These are phyloP conservation scores for Idaea straminata DNA, from an alignment of 2,888 invertebrate genomes.

Conservation along the genomic window DNA sequence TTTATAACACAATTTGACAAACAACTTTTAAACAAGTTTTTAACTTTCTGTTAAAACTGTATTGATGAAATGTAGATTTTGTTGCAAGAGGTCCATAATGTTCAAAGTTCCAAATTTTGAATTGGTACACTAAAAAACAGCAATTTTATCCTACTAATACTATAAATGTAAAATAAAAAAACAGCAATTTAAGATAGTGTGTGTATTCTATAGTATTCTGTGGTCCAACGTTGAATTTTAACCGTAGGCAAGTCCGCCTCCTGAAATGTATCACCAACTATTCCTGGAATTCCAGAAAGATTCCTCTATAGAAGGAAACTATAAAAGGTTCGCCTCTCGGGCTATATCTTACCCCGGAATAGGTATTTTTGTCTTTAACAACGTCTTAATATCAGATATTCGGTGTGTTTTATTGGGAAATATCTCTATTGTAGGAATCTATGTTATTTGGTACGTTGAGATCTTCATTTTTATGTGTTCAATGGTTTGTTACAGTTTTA, in stretches of 20 bases:
- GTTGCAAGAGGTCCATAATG: too few species aligned
- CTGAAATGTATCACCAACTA: constrained; percentile 16
- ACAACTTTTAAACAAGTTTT: too few species aligned
- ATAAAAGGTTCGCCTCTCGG: constrained; percentile 28
- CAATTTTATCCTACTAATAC: too few species aligned
- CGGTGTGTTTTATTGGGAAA: constrained; percentile 27
- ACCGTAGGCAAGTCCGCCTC: neutral
- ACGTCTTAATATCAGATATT: constrained; percentile 35
- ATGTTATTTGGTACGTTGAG: constrained; percentile 18
- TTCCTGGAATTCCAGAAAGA: constrained; percentile 29
- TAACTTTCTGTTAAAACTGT: too few species aligned
- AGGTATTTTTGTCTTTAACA: constrained; percentile 34
- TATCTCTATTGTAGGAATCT: constrained; percentile 25
- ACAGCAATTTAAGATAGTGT: too few species aligned
- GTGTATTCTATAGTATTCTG: neutral
- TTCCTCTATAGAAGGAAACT: constrained; percentile 18
- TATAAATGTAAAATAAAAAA: too few species aligned
- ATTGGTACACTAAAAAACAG: too few species aligned
- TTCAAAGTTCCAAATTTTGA: too few species aligned
- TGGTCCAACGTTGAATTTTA: neutral
- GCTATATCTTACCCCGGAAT: constrained; percentile 23
- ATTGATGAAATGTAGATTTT: too few species aligned
- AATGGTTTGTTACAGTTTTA: neutral
- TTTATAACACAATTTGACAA: too few species aligned
- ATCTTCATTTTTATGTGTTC: constrained; percentile 10